phyloP scores from a whole-genome alignment of 2,113 vertebrate genomes.

The Tonatia bakeri region DNA sequence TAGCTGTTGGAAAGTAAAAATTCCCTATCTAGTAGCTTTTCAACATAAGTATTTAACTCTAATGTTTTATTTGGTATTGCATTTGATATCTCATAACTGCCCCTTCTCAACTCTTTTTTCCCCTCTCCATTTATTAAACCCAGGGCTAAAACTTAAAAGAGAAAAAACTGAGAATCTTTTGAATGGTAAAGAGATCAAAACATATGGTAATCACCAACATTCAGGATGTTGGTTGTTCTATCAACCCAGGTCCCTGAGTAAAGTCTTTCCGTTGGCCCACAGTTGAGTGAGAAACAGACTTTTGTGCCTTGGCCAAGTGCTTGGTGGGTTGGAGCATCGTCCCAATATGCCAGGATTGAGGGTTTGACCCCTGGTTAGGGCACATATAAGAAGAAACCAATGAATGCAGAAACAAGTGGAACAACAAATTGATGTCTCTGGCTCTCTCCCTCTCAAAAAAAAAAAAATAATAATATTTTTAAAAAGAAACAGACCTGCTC shows the following conservation, averaged over 20 bases:
- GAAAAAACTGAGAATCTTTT: neutral
- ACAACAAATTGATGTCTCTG: too few relatives aligned
- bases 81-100: neutral
- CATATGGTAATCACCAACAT: neutral
- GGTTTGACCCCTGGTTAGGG: too few relatives aligned
- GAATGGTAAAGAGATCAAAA: neutral
- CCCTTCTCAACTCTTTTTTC: neutral
- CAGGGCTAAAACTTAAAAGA: neutral
- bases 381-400: too few relatives aligned
- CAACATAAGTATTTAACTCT: neutral
- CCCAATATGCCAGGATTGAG: too few relatives aligned
- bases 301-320: neutral
- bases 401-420: too few relatives aligned
- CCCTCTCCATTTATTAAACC: neutral
- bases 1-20: neutral
- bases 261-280: neutral
- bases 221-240: neutral
- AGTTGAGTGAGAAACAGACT: neutral
- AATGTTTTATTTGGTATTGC: neutral
- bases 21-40: neutral
- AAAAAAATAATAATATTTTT: too few relatives aligned
- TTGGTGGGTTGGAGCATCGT: too few relatives aligned
- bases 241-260: neutral
- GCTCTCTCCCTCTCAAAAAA: too few relatives aligned
- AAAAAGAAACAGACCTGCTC: too few relatives aligned